Evolutionary conservation across 2,113 vertebrate species (phyloP), one percentile per base, ranked within the genome.

Genomic region (Perca fluviatilis): DNA sequence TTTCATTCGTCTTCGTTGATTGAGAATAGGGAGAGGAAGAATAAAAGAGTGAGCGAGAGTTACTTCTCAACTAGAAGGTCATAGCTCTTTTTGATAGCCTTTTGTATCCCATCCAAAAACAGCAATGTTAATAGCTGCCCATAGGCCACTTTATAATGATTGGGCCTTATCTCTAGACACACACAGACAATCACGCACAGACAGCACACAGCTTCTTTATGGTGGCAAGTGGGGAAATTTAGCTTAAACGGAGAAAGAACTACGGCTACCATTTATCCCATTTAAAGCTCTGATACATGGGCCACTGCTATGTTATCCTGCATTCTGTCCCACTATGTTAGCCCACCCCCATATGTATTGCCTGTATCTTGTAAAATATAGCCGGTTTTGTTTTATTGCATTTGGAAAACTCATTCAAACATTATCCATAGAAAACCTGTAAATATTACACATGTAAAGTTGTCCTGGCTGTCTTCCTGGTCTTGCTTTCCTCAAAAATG

Each of bases 61-160:
- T 87, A 80, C 83, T 74, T 87, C 76, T 88, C 74, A 79, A 74
- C 80, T 67, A 80, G 89, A 91, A 91, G 90, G 90, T 91, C 91
- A 80, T 80, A 71, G 72, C 79, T 88, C 80, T 60, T 40, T 90
- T 91, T 90, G 77, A 89, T 90, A 85, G 85, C 86, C 77, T 87
- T 92, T 86, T 90, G 90, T 92, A 80, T 91, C 63, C 78, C 54
- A 74, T 89, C 87, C 85, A 92, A 93, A 92, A 89, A 79, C 88
- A 92, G 86, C 79, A 30, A 69, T 66, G 63, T 88, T 94, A 91
- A 91, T 90, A 86, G 90, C 90, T 89, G 73, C 80, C 86, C 82
- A 81, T 83, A 81, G 89, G 89, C 85, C 90, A 89, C 86, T 91
- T 86, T 84, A 83, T 74, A 92, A 82, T 90, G 90, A 88, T 88